A percentile compares a stretch with the other conserved stretches of the same genome.
These are phyloP conservation scores for Epinotia ramella DNA, from an alignment of 2,888 invertebrate genomes.

Conservation along the genomic window DNA sequence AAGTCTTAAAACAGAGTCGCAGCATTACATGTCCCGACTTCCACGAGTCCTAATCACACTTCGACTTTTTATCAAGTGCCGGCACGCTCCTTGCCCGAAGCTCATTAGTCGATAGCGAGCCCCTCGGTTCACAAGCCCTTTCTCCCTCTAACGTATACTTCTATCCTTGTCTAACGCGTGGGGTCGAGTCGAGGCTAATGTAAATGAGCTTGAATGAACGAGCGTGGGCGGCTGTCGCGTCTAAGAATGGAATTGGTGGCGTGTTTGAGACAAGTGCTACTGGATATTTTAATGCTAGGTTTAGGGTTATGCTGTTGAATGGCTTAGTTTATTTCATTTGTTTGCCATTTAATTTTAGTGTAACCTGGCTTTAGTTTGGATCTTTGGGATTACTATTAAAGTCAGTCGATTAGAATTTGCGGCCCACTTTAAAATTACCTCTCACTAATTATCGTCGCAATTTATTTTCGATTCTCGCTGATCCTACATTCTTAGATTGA, in stretches of 20 bases:
- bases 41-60: slow-evolving; percentile 23
- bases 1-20: neutral
- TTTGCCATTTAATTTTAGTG: neutral
- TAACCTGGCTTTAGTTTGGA: no score
- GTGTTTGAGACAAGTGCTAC: neutral
- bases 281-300: neutral
- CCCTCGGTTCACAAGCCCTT: slow-evolving; percentile 19
- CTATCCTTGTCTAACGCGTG: slow-evolving; percentile 19
- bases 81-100: slow-evolving; percentile 28
- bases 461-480: no score
- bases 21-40: neutral
- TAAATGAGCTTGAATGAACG: slow-evolving; percentile 38
- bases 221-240: slow-evolving; percentile 30
- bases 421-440: no score
- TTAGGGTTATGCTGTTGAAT: neutral
- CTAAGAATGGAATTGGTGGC: slow-evolving; percentile 28
- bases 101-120: slow-evolving; percentile 32
- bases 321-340: neutral
- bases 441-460: no score
- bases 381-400: no score
- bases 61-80: slow-evolving; percentile 34
- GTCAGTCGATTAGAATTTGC: no score
- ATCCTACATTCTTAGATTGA: no score
- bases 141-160: neutral
- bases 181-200: slow-evolving; percentile 37